These are phyloP conservation scores for chimpanzee (Pan troglodytes) DNA, from an alignment of 2,113 vertebrate species.

Conservation along the genomic window DNA sequence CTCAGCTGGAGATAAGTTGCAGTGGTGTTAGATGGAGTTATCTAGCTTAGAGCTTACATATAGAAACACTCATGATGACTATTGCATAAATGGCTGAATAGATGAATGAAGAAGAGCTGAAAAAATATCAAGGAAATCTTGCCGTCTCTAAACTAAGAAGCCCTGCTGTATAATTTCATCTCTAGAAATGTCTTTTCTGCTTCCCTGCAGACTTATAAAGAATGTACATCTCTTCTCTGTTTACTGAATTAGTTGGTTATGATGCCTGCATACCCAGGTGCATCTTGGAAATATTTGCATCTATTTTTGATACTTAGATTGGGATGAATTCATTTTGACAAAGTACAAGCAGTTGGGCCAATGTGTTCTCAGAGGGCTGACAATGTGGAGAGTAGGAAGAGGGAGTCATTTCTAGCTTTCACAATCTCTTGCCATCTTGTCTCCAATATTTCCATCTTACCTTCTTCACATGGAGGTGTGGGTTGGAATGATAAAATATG, in stretches of 20 bases:
- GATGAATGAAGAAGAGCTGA: neutral
- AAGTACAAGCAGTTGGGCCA: neutral
- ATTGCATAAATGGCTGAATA: neutral
- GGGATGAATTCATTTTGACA: neutral
- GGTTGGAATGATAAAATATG: slow-evolving; percentile 14
- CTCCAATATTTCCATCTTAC: neutral
- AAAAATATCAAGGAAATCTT: neutral
- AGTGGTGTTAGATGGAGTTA: neutral
- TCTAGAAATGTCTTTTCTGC: neutral
- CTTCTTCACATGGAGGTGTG: neutral
- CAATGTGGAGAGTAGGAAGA: neutral
- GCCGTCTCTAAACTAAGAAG: neutral
- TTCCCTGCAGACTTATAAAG: neutral
- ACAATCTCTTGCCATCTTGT: neutral
- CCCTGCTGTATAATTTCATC: neutral
- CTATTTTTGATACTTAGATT: neutral
- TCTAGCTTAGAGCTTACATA: neutral
- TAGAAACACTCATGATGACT: neutral
- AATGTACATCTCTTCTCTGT: slow-evolving; percentile 14
- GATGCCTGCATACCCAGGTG: neutral
- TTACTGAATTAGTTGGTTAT: slow-evolving; percentile 46
- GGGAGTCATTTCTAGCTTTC: neutral
- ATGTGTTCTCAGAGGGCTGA: neutral
- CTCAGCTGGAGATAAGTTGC: neutral
- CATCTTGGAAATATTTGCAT: neutral